Conservation (phyloP, 2,113 vertebrate genomes). For the Eulacestoma nigropectus region DNA sequence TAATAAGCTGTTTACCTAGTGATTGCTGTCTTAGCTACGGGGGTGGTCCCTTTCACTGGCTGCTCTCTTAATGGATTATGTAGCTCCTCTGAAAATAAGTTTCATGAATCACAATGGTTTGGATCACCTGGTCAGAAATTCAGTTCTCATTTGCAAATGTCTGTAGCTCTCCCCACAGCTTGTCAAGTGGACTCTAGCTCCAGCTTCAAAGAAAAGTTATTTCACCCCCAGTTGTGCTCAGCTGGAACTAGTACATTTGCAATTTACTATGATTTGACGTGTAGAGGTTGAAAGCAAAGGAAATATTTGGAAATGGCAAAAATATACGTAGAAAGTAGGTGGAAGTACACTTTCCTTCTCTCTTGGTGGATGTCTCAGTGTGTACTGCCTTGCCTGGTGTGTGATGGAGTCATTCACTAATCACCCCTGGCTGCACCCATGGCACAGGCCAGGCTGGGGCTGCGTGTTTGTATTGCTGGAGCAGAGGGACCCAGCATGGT, state of each 20-base stretch:
- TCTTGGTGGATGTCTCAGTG: neutral
- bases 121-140: constrained; percentile 4
- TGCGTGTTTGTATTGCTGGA: neutral
- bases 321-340: neutral
- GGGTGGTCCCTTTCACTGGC: neutral
- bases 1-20: neutral
- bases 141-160: neutral
- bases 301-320: constrained; percentile 2
- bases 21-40: neutral
- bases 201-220: constrained; percentile 37
- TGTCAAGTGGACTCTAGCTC: neutral
- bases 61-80: neutral
- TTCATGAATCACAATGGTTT: neutral
- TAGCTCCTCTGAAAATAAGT: neutral
- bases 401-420: neutral
- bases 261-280: neutral
- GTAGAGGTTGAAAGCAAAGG: constrained; percentile 21
- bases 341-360: neutral
- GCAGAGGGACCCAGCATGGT: neutral
- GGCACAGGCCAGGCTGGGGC: neutral
- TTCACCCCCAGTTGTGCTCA: constrained; percentile 26
- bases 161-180: neutral
- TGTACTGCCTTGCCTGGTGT: neutral
- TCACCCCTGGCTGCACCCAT: neutral
- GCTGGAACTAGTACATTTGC: constrained; percentile 11